phyloP scores from a whole-genome alignment of 2,888 invertebrate genomes.

The Xylophagus ater region DNA sequence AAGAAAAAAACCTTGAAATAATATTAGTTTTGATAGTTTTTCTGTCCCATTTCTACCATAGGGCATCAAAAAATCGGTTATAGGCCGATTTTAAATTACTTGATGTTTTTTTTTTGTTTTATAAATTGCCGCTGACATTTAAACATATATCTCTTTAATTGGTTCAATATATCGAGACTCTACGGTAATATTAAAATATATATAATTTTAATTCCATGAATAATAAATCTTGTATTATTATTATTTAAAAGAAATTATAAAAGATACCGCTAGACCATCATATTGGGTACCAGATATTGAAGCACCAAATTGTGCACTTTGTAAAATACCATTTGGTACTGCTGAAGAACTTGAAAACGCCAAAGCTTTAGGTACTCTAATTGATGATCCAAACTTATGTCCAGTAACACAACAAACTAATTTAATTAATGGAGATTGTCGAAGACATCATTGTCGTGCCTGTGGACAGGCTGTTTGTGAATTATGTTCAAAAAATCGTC shows the following conservation, averaged over 20 bases:
- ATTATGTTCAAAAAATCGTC: slow-evolving; percentile 41
- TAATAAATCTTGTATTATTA: no score
- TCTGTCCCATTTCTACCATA: no score
- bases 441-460: slow-evolving; percentile 55
- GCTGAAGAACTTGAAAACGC: slow-evolving; percentile 37
- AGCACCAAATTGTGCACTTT: slow-evolving; percentile 53
- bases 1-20: no score
- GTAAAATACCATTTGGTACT: slow-evolving; percentile 47
- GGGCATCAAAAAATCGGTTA: no score
- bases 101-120: no score
- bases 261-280: slow-evolving; percentile 60
- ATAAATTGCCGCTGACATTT: no score
- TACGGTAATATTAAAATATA: no score
- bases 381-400: slow-evolving; percentile 25
- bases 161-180: no score
- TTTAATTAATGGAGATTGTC: slow-evolving; percentile 28
- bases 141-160: no score
- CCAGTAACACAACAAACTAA: slow-evolving; percentile 23
- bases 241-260: slow-evolving; percentile 59
- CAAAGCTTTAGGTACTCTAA: slow-evolving; percentile 19
- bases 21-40: no score
- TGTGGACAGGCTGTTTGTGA: slow-evolving; percentile 63
- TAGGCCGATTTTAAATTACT: no score
- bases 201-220: no score
- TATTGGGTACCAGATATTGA: slow-evolving; percentile 74